A percentile compares a stretch with the other conserved stretches of the same genome.
phyloP scores from a whole-genome alignment of 2,797 vertebrate genomes.

The Syndactyla subalaris region DNA sequence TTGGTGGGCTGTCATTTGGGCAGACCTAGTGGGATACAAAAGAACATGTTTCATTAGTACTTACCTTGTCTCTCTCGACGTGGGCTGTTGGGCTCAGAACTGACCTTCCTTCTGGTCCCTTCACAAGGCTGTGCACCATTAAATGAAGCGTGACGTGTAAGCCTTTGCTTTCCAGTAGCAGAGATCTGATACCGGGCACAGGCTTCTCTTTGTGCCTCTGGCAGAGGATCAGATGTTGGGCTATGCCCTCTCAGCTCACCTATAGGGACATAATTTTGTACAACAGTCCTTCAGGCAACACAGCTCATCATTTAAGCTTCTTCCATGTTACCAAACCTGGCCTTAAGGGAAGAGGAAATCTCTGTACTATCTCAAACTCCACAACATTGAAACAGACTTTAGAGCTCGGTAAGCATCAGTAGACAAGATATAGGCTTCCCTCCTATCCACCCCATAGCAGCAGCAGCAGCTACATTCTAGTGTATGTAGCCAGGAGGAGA shows the following conservation, averaged over 20 bases:
- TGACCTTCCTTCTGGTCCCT: conserved; percentile 76
- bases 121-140: conserved; percentile 67
- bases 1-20: not conserved
- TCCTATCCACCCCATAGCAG: not conserved
- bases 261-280: conserved; percentile 55
- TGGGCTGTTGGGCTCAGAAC: conserved; percentile 88
- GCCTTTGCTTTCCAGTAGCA: conserved; percentile 70
- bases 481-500: not conserved
- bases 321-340: not conserved
- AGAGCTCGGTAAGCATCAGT: not conserved
- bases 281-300: not conserved
- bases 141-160: conserved; percentile 83
- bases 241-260: conserved; percentile 57
- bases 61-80: conserved; percentile 76
- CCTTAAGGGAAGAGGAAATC: not conserved
- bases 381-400: not conserved
- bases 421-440: not conserved
- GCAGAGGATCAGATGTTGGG: conserved; percentile 59
- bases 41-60: not conserved
- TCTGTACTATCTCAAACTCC: not conserved
- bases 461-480: not conserved
- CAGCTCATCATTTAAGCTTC: not conserved
- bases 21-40: not conserved
- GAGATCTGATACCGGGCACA: not conserved
- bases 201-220: conserved; percentile 44